Evolutionary conservation across 2,797 vertebrate genomes (phyloP).

Genomic region (Argyrosomus regius): DNA sequence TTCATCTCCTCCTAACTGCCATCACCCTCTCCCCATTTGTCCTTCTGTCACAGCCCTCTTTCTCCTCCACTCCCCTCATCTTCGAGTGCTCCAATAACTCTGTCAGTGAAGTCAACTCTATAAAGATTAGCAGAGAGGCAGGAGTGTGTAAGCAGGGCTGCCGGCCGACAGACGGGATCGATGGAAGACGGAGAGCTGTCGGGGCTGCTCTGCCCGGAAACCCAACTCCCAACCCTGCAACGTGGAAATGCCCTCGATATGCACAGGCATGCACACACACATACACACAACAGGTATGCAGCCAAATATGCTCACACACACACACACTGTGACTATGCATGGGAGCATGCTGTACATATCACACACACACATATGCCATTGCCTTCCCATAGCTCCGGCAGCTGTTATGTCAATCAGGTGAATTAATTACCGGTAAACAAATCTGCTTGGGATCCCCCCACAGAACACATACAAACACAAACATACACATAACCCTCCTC

Average conservation of each 20-base stretch:
- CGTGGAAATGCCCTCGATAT: slow-evolving; percentile 63
- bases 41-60: slow-evolving; percentile 59
- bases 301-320: slow-evolving; percentile 30
- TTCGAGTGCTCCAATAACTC: slow-evolving; percentile 76
- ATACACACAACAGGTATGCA: slow-evolving; percentile 42
- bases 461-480: slow-evolving; percentile 65
- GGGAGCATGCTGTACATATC: slow-evolving; percentile 25
- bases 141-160: slow-evolving; percentile 75
- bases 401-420: slow-evolving; percentile 88
- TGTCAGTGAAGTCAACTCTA: slow-evolving; percentile 79
- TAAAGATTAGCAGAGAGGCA: slow-evolving; percentile 81
- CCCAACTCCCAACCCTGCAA: slow-evolving; percentile 48
- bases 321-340: slow-evolving; percentile 37
- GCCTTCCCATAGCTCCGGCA: slow-evolving; percentile 79
- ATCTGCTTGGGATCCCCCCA: slow-evolving; percentile 82
- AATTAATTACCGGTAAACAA: slow-evolving; percentile 89
- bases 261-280: background rate
- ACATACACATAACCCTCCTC: slow-evolving; percentile 56
- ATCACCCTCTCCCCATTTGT: slow-evolving; percentile 54
- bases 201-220: slow-evolving; percentile 54
- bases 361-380: slow-evolving; percentile 41
- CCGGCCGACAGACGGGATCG: slow-evolving; percentile 77
- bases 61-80: slow-evolving; percentile 58
- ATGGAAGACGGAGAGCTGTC: slow-evolving; percentile 70
- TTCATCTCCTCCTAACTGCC: slow-evolving; percentile 49